These are phyloP conservation scores for Thereuonema tuberculata DNA, from an alignment of 1,140 invertebrate genomes.

Conservation along the genomic window DNA sequence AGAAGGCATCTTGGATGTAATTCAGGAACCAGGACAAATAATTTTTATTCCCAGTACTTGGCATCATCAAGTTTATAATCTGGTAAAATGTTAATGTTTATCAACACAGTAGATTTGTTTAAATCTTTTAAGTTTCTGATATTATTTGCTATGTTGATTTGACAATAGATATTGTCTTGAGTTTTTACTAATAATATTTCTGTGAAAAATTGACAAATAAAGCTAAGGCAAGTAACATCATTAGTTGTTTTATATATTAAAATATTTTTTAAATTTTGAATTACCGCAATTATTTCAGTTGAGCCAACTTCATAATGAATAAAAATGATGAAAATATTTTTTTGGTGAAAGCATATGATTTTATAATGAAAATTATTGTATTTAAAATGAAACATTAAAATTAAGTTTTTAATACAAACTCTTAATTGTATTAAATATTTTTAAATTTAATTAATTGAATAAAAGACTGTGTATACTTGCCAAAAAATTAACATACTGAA, in stretches of 20 bases:
- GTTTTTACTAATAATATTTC: not conserved
- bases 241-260: not conserved
- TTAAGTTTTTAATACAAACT: too few species aligned
- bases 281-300: too few species aligned
- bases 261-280: too few species aligned
- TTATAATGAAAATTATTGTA: too few species aligned
- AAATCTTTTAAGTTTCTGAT: not conserved
- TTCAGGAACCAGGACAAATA: conserved; percentile 75
- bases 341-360: too few species aligned
- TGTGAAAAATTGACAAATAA: not conserved
- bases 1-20: conserved; percentile 50
- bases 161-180: not conserved
- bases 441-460: too few species aligned
- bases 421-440: too few species aligned
- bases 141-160: not conserved
- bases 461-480: too few species aligned
- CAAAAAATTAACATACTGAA: too few species aligned
- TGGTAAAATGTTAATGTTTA: conserved; percentile 37
- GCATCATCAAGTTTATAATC: conserved; percentile 92
- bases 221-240: not conserved
- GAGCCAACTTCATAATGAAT: too few species aligned
- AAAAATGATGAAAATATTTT: too few species aligned
- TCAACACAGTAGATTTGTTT: conserved; percentile 5
- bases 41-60: conserved; percentile 93
- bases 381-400: too few species aligned